Conservation (phyloP, 2,888 invertebrate species). For the Euproctis similis region DNA sequence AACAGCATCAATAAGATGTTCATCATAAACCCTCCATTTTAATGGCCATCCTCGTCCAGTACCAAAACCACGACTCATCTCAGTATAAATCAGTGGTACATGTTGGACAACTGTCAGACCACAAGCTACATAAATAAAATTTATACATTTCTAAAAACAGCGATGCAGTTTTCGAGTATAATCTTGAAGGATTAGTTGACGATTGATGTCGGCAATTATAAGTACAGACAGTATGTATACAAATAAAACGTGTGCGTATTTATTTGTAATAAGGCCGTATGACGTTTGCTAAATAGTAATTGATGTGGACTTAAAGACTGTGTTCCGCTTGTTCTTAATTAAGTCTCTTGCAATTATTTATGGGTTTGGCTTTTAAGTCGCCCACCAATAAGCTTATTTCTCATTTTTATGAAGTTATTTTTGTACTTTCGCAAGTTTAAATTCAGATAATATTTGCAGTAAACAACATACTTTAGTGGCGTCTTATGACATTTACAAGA, state of each 20-base stretch:
- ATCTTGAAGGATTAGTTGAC: conserved; percentile 44
- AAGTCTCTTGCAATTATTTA: conserved; percentile 32
- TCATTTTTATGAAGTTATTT: no score
- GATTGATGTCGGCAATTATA: conserved; percentile 56
- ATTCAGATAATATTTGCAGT: no score
- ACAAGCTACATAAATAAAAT: conserved; percentile 52
- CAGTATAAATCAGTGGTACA: conserved; percentile 56
- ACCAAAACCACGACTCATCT: conserved; percentile 28
- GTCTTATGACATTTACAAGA: no score
- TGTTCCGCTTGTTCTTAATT: conserved; percentile 47
- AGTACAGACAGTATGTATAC: conserved; percentile 44
- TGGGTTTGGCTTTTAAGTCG: conserved; percentile 6
- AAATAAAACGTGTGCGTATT: conserved; percentile 51
- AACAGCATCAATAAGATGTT: no score
- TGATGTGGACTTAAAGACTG: conserved; percentile 35
- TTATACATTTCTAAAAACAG: conserved; percentile 32
- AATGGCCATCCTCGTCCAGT: no score
- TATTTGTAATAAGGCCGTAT: conserved; percentile 28
- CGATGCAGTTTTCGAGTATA: conserved; percentile 45
- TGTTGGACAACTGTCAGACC: conserved; percentile 57
- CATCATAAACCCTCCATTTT: conserved; percentile 45
- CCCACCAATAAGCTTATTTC: conserved; percentile 15
- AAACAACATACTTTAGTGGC: no score
- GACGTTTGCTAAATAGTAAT: conserved; percentile 40
- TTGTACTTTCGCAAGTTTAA: no score